phyloP scores from a whole-genome alignment of 2,797 vertebrate genomes.

The Anniella stebbinsi region DNA sequence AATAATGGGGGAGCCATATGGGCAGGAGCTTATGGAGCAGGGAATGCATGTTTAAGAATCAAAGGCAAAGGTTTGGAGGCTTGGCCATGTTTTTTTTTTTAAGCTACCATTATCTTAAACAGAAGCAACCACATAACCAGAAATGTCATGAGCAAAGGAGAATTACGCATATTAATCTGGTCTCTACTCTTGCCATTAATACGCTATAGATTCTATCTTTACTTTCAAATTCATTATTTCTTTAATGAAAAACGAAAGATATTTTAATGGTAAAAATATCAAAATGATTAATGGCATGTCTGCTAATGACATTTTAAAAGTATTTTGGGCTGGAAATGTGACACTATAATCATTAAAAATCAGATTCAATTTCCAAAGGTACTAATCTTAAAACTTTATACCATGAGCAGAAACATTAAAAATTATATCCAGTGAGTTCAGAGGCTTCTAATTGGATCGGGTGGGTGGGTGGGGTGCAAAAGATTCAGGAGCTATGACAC shows the following conservation, averaged over 20 bases:
- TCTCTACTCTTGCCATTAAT: constrained; percentile 65
- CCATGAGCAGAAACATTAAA: constrained; percentile 76
- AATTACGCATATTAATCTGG: constrained; percentile 74
- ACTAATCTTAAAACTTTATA: constrained; percentile 80
- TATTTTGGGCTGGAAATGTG: constrained; percentile 78
- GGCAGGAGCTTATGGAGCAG: background rate
- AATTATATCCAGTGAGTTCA: constrained; percentile 73
- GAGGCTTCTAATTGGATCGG: constrained; percentile 68
- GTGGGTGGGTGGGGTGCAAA: constrained; percentile 75
- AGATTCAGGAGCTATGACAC: constrained; percentile 69
- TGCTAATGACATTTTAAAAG: constrained; percentile 80
- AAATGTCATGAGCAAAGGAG: constrained; percentile 64
- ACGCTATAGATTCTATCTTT: constrained; percentile 68
- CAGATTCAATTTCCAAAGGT: constrained; percentile 82
- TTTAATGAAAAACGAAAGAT: constrained; percentile 78
- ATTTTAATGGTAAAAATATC: constrained; percentile 80
- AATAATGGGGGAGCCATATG: background rate
- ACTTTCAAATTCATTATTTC: constrained; percentile 78
- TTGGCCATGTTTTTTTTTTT: constrained; percentile 33
- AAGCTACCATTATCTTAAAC: constrained; percentile 24
- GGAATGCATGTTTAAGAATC: background rate
- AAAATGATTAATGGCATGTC: constrained; percentile 79
- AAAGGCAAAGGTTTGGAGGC: background rate
- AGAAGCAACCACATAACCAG: constrained; percentile 53
- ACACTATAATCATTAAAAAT: constrained; percentile 82